Percentiles rank a stretch among this genome's conserved stretches.
These are phyloP conservation scores for Xenus cinereus DNA, from an alignment of 2,113 vertebrate genomes.

Conservation along the genomic window DNA sequence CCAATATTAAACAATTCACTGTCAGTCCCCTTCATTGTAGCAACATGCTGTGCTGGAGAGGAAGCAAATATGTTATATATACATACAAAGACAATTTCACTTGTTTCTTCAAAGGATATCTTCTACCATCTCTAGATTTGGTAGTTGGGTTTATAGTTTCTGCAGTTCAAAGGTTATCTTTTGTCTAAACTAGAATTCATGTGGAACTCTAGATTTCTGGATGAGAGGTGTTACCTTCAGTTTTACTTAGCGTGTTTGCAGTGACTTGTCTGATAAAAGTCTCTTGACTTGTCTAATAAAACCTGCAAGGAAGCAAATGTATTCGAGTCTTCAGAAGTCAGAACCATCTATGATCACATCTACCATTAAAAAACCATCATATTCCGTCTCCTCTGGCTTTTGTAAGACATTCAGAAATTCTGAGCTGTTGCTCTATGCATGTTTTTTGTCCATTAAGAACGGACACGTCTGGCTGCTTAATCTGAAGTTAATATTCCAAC, in stretches of 20 bases:
- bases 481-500: neutral
- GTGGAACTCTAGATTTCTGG: neutral
- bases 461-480: neutral
- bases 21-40: neutral
- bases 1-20: neutral
- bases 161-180: neutral
- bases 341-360: neutral
- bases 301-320: neutral
- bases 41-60: neutral
- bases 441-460: neutral
- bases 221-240: neutral
- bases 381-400: neutral
- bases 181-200: neutral
- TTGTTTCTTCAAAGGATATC: neutral
- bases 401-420: neutral
- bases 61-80: neutral
- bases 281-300: neutral
- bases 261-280: neutral
- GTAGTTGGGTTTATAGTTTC: neutral
- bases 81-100: neutral
- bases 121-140: neutral
- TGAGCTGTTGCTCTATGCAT: neutral
- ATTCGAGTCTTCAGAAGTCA: neutral
- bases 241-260: neutral
- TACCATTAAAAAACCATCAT: neutral